Conservation (phyloP, 1,140 invertebrate genomes). For the Yoshiicerus persimilis region DNA sequence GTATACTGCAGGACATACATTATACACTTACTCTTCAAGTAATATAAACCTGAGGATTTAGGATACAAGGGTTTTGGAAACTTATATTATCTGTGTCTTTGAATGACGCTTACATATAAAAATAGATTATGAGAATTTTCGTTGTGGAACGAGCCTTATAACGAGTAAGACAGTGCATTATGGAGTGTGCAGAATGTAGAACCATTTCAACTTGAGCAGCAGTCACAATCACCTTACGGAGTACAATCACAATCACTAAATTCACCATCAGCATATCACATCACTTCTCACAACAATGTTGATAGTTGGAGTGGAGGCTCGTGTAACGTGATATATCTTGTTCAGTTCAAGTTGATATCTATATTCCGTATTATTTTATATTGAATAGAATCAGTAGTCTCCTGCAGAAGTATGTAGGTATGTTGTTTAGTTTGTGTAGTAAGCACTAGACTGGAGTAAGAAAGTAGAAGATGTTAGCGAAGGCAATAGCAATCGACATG, state of each 20-base stretch:
- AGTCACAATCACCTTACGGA: background rate
- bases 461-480: background rate
- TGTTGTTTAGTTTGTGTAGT: background rate
- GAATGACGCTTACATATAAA: background rate
- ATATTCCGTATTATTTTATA: background rate
- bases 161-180: background rate
- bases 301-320: background rate
- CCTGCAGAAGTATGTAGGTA: background rate
- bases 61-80: background rate
- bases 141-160: background rate
- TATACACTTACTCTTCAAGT: background rate
- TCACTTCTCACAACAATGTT: background rate
- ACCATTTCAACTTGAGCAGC: background rate
- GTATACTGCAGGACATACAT: background rate
- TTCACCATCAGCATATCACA: background rate
- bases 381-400: background rate
- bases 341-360: background rate
- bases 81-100: background rate
- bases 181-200: background rate
- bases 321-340: background rate
- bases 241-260: constrained; percentile 8
- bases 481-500: background rate
- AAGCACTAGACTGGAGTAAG: background rate
- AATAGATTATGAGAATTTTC: background rate
- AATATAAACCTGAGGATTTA: background rate